Percentiles rank a stretch among this genome's conserved stretches.
These are phyloP conservation scores for Plagiodera versicolora DNA, from an alignment of 2,888 invertebrate species.

Conservation along the genomic window DNA sequence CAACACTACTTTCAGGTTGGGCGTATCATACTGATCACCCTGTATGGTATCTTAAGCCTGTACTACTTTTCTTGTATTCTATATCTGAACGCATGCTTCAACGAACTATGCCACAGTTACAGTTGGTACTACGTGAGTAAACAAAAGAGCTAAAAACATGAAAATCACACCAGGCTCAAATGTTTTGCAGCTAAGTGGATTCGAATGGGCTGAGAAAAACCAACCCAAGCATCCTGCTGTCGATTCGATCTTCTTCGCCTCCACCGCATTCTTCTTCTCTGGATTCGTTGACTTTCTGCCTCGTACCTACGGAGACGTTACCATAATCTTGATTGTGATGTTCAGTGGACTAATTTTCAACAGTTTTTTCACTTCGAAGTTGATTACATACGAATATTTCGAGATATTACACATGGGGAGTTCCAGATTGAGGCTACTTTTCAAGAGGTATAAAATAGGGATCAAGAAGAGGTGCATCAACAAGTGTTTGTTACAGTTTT, in stretches of 20 bases:
- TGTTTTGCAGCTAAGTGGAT: neutral
- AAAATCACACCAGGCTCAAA: neutral
- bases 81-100: conserved; percentile 59
- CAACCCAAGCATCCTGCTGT: conserved; percentile 1
- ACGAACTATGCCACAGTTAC: conserved; percentile 55
- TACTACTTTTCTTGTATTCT: conserved; percentile 61
- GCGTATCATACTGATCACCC: conserved; percentile 54
- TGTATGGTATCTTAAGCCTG: conserved; percentile 55
- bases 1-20: conserved; percentile 16
- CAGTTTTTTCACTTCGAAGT: conserved; percentile 6
- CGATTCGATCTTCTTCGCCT: conserved; percentile 19
- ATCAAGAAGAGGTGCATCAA: neutral
- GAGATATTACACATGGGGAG: neutral
- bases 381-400: neutral
- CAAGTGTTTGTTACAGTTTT: neutral
- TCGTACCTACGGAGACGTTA: conserved; percentile 7
- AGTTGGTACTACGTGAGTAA: conserved; percentile 55
- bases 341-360: conserved; percentile 11
- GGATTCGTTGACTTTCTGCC: conserved; percentile 21
- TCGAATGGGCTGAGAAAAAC: neutral
- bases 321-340: conserved; percentile 8
- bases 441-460: neutral
- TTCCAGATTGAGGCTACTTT: neutral
- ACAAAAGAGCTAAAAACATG: neutral
- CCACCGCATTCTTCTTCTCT: conserved; percentile 11